These are phyloP conservation scores for Galeruca laticollis DNA, from an alignment of 2,888 invertebrate genomes.

Conservation along the genomic window DNA sequence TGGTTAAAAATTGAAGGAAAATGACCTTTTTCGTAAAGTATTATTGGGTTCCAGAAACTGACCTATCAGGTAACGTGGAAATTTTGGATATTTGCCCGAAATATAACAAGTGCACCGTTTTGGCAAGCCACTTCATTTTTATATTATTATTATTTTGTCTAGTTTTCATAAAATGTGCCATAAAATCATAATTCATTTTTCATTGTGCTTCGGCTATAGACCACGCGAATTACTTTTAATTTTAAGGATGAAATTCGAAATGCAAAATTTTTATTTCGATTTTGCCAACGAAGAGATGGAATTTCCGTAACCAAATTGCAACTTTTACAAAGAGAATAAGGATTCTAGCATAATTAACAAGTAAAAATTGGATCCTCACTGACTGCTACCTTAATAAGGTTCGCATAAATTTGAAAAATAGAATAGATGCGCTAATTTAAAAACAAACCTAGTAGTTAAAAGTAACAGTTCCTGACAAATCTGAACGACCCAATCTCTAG, in stretches of 20 bases:
- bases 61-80: constrained; percentile 18
- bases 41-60: too few relatives aligned
- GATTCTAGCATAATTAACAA: too few relatives aligned
- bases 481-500: constrained; percentile 6
- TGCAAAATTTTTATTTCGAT: background rate
- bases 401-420: too few relatives aligned
- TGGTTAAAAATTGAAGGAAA: too few relatives aligned
- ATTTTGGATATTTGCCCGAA: constrained; percentile 24
- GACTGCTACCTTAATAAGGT: too few relatives aligned
- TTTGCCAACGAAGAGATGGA: constrained; percentile 6
- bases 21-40: too few relatives aligned
- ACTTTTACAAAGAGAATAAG: too few relatives aligned
- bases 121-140: constrained; percentile 18
- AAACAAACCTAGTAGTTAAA: too few relatives aligned
- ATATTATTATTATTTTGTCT: constrained; percentile 3
- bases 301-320: background rate
- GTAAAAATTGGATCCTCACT: too few relatives aligned
- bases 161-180: constrained; percentile 13
- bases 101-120: constrained; percentile 22
- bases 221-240: constrained; percentile 3
- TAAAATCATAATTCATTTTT: constrained; percentile 13
- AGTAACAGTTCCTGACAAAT: background rate
- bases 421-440: too few relatives aligned
- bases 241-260: constrained; percentile 7
- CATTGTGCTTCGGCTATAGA: constrained; percentile 3